A percentile compares a stretch with the other conserved stretches of the same genome.
These are phyloP conservation scores for Microctonus brassicae DNA, from an alignment of 2,888 invertebrate genomes.

Conservation along the genomic window DNA sequence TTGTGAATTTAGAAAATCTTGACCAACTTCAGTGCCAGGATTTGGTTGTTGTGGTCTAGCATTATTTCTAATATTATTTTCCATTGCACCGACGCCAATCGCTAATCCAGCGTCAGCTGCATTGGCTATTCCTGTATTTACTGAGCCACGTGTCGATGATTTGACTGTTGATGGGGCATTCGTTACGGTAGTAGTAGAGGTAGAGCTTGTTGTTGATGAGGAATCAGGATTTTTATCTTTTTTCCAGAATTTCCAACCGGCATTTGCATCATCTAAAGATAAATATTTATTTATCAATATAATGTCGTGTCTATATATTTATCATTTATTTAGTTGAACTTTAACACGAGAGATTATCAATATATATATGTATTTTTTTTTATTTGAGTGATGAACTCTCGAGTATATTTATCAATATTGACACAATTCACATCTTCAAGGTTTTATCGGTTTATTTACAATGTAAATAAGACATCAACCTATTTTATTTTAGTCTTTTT, in stretches of 20 bases:
- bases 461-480: background rate
- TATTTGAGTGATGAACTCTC: background rate
- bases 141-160: constrained; percentile 31
- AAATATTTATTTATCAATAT: no score
- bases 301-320: no score
- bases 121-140: constrained; percentile 51
- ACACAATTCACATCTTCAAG: background rate
- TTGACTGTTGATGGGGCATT: constrained; percentile 28
- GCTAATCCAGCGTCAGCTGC: constrained; percentile 58
- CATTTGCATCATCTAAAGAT: constrained; percentile 41
- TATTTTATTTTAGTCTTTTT: background rate
- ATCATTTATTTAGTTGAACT: no score
- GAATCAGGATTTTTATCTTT: constrained; percentile 51
- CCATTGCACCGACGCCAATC: constrained; percentile 54
- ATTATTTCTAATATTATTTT: constrained; percentile 51
- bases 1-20: constrained; percentile 50
- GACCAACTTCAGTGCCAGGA: constrained; percentile 65
- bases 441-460: background rate
- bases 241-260: constrained; percentile 66
- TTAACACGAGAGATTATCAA: no score
- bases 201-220: constrained; percentile 18
- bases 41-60: constrained; percentile 52
- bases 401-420: background rate
- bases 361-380: background rate
- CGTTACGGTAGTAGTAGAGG: background rate